A percentile compares a stretch with the other conserved stretches of the same genome.
These are phyloP conservation scores for Monopterus albus DNA, from an alignment of 2,113 vertebrate species.

Conservation along the genomic window DNA sequence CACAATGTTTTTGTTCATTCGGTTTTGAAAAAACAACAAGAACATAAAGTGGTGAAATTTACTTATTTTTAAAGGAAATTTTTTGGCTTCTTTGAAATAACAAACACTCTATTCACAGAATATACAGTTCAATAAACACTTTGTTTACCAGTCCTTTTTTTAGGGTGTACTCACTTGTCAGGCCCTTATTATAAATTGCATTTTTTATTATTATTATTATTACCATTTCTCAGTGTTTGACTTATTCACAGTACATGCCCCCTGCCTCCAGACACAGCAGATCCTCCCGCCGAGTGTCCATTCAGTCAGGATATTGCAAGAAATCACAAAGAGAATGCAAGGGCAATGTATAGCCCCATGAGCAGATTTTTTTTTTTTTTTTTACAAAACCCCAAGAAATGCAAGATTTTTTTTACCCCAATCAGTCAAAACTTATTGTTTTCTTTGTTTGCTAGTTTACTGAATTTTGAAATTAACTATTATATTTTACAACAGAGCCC, in stretches of 20 bases:
- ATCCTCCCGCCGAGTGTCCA: conserved; percentile 15
- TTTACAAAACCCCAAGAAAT: conserved; percentile 46
- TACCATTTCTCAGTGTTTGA: conserved; percentile 75
- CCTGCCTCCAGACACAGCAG: conserved; percentile 33
- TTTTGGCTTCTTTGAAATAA: conserved; percentile 76
- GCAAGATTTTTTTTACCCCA: conserved; percentile 19
- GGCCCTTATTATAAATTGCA: conserved; percentile 32
- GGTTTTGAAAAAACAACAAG: conserved; percentile 24
- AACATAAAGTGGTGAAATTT: conserved; percentile 46
- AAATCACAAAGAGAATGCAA: conserved; percentile 38
- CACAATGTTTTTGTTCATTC: conserved; percentile 58
- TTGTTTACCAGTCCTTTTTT: conserved; percentile 48
- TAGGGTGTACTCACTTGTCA: conserved; percentile 33
- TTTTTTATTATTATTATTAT: conserved; percentile 19
- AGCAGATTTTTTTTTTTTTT: conserved; percentile 37
- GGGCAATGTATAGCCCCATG: conserved; percentile 21
- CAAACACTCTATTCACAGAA: conserved; percentile 79
- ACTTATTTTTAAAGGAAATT: conserved; percentile 65
- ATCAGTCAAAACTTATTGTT: conserved; percentile 20
- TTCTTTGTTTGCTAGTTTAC: background rate
- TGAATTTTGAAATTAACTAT: conserved; percentile 26
- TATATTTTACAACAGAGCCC: conserved; percentile 42
- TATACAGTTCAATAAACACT: conserved; percentile 72
- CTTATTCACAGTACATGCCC: conserved; percentile 74
- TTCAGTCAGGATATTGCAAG: conserved; percentile 45